These are phyloP conservation scores for Podarcis siculus DNA, from an alignment of 2,797 vertebrate genomes.

Conservation along the genomic window DNA sequence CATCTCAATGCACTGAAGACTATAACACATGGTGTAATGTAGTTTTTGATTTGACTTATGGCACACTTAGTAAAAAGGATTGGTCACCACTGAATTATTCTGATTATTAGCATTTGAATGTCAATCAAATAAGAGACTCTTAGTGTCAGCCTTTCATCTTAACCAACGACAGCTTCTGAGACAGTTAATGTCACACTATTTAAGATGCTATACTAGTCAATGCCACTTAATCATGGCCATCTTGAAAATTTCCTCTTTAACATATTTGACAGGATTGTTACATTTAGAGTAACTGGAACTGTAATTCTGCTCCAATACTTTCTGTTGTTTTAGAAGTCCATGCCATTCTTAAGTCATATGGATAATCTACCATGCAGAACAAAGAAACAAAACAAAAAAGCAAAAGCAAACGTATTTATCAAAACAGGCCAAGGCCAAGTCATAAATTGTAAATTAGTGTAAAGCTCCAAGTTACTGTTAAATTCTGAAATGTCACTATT, in stretches of 20 bases:
- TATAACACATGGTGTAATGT: neutral
- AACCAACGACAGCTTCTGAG: neutral
- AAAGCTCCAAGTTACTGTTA: slow-evolving; percentile 14
- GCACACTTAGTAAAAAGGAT: neutral
- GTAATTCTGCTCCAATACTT: neutral
- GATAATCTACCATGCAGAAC: neutral
- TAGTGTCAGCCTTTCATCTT: neutral
- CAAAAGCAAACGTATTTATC: neutral
- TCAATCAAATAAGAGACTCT: neutral
- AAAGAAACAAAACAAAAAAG: slow-evolving; percentile 13
- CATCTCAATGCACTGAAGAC: neutral
- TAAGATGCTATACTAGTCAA: neutral
- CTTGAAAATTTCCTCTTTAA: neutral
- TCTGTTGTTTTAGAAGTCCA: neutral
- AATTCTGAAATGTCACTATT: slow-evolving; percentile 49
- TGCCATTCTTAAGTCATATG: neutral
- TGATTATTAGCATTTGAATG: neutral
- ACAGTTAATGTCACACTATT: neutral
- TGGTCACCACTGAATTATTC: neutral
- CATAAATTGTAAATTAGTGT: slow-evolving; percentile 38
- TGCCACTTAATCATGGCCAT: neutral
- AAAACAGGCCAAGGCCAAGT: slow-evolving; percentile 49
- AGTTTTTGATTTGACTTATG: neutral
- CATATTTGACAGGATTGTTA: neutral
- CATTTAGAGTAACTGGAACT: neutral